phyloP scores from a whole-genome alignment of 2,888 invertebrate species.

The Noctua comes region DNA sequence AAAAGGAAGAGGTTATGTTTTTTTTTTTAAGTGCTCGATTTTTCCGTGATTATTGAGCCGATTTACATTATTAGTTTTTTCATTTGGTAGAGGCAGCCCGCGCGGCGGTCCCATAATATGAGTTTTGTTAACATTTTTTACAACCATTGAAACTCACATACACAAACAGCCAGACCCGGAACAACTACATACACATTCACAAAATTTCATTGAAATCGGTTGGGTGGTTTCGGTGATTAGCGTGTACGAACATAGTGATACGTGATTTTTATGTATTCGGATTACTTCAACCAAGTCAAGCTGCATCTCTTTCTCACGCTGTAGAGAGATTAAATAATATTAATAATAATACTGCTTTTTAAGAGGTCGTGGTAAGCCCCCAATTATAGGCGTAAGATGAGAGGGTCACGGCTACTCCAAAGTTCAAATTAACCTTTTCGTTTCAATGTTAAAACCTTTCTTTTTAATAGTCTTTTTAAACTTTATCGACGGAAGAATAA shows the following conservation, averaged over 20 bases:
- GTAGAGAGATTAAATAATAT: neutral
- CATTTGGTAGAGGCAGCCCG: neutral
- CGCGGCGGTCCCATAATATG: neutral
- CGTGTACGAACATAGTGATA: no score
- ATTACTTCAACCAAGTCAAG: no score
- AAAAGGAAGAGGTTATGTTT: neutral
- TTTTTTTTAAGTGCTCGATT: neutral
- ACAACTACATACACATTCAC: no score
- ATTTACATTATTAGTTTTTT: neutral
- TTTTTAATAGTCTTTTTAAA: conserved; percentile 31
- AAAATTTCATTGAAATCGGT: no score
- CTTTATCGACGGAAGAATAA: conserved; percentile 16
- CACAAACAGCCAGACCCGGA: no score
- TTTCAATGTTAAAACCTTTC: conserved; percentile 42
- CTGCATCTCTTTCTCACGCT: neutral
- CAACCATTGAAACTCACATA: no score
- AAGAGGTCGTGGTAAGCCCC: conserved; percentile 5
- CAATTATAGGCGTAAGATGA: conserved; percentile 20
- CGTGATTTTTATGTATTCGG: no score
- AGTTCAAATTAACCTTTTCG: conserved; percentile 35
- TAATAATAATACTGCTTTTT: neutral
- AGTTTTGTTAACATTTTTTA: no score
- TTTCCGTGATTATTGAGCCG: neutral
- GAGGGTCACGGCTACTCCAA: conserved; percentile 32
- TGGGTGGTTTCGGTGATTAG: no score